These are phyloP conservation scores for Phaetusa simplex DNA, from an alignment of 2,113 vertebrate genomes.

Conservation along the genomic window DNA sequence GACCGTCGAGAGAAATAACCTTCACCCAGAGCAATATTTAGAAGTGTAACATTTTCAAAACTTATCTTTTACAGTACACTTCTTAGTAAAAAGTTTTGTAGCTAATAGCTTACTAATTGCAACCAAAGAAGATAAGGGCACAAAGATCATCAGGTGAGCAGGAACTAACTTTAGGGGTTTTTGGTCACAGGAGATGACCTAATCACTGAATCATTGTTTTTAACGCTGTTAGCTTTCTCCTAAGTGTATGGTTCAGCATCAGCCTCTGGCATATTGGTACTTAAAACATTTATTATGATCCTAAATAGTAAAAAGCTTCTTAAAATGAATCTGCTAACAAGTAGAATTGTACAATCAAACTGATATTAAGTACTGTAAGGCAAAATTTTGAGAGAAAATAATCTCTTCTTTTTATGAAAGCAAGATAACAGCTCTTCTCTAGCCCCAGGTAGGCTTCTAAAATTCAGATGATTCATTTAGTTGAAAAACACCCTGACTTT, in stretches of 20 bases:
- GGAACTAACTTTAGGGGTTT: not conserved
- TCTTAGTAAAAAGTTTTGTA: not conserved
- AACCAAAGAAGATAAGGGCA: not conserved
- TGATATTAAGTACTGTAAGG: not conserved
- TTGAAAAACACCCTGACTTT: not conserved
- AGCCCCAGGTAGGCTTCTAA: not conserved
- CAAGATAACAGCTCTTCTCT: not conserved
- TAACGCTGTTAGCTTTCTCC: not conserved
- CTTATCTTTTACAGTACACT: not conserved
- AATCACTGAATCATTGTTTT: not conserved
- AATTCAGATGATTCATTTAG: not conserved
- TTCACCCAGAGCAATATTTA: not conserved
- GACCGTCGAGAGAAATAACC: not conserved
- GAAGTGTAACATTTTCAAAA: not conserved
- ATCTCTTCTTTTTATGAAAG: not conserved
- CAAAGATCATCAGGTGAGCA: not conserved
- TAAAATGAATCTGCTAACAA: not conserved
- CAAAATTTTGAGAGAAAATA: not conserved
- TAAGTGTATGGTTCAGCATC: not conserved
- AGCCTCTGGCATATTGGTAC: not conserved
- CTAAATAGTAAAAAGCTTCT: not conserved
- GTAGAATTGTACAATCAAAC: not conserved
- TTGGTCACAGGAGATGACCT: not conserved
- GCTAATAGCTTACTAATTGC: not conserved
- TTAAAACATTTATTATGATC: not conserved